Conservation (phyloP, 2,888 invertebrate species). For the Scotopteryx bipunctaria region DNA sequence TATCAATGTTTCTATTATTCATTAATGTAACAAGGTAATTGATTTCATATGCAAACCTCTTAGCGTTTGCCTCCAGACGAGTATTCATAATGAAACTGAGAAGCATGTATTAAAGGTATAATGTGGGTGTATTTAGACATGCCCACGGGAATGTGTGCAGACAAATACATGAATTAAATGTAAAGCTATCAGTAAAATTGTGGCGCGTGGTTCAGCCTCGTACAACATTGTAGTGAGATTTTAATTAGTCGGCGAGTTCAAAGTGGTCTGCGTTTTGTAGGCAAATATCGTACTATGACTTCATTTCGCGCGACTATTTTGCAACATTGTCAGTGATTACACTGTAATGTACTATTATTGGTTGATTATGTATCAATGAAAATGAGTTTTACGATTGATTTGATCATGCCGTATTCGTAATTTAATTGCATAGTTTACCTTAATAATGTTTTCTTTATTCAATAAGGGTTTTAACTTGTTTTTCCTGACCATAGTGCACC, state of each 20-base stretch:
- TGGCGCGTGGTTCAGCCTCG: slow-evolving; percentile 49
- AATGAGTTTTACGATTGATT: background rate
- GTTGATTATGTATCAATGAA: background rate
- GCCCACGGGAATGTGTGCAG: background rate
- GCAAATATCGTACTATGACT: slow-evolving; percentile 32
- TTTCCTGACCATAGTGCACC: no score
- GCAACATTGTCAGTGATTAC: slow-evolving; percentile 27
- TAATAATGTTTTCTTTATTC: no score
- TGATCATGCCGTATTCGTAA: no score
- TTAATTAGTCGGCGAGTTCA: slow-evolving; percentile 63
- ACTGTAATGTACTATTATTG: slow-evolving; percentile 14
- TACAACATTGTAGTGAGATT: slow-evolving; percentile 67
- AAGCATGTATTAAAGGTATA: background rate
- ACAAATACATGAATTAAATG: slow-evolving; percentile 1
- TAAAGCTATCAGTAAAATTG: slow-evolving; percentile 37
- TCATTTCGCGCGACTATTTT: slow-evolving; percentile 31
- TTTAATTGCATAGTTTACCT: no score
- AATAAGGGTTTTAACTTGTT: no score
- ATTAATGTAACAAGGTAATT: slow-evolving; percentile 15
- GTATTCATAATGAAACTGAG: background rate
- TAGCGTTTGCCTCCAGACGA: background rate
- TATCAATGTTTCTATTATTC: slow-evolving; percentile 33
- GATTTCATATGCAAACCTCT: background rate
- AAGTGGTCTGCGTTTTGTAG: slow-evolving; percentile 49
- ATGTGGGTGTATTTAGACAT: background rate